Evolutionary conservation across 2,797 vertebrate species (phyloP), one percentile per base, ranked within the genome.

Genomic region (Tolypeutes matacus): DNA sequence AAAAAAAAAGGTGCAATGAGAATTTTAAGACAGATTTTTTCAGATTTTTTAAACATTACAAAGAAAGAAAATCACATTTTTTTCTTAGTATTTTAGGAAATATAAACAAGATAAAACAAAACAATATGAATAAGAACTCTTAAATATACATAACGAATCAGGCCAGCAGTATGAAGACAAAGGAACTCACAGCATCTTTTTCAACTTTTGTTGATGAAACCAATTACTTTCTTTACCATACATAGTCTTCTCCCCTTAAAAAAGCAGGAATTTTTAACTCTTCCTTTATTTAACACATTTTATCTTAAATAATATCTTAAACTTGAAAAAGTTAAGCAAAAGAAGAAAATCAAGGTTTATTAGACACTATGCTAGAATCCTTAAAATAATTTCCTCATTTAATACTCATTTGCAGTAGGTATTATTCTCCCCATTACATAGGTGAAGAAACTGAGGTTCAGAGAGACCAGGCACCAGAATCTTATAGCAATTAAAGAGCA

Each of bases 21-120:
- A 14, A 53, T 80, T 84, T 64, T 88, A 60, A 89, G 14, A 10
- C 65, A 36, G 78, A 87, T 10, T 91, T 93, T 93, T 91, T 91
- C 12, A 89, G 86, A 64, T 86, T 3, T 6, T 65, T 91, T 91
- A 51, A 25, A 64, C 5, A 42, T 69, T 65, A 7, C 53, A 82
- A 65, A 77, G 7, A 49, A 39, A 76, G 8, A 78, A 91, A 86
- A 86, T 58, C n/a, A 46, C 7, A 53, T 2, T 29, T 65, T 65
- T 42, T 93, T 82, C 23, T 86, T 95, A 34, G 11, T 36, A 60
- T 89, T 83, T 34, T 67, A 86, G 34, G 4, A 78, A 77, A 58
- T 46, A 42, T 25, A 70, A 62, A 81, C 39, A 13, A 67, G 20
- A 70, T 34, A 60, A 81, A 76, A 90, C 10, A 93, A 93, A 90